Percentiles rank a stretch among this genome's conserved stretches.
These are phyloP conservation scores for Chiloscyllium punctatum DNA, from an alignment of 2,797 vertebrate species.

Conservation along the genomic window DNA sequence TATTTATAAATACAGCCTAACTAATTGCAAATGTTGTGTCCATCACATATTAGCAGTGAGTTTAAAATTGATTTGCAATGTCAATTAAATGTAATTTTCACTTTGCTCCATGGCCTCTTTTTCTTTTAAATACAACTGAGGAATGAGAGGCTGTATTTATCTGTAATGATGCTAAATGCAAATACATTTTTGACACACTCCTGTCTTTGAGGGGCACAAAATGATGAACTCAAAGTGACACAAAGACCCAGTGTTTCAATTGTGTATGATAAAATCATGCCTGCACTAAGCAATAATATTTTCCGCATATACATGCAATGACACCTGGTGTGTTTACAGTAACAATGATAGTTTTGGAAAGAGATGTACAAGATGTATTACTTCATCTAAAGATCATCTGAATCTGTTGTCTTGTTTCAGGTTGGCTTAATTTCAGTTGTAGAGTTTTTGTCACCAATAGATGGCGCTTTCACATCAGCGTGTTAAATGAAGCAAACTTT, in stretches of 20 bases:
- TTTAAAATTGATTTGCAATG: not conserved
- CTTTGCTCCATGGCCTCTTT: not conserved
- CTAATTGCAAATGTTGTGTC: not conserved
- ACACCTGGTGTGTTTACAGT: not conserved
- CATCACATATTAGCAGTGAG: not conserved
- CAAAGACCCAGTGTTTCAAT: not conserved
- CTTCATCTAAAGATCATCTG: not conserved
- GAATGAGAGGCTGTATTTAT: not conserved
- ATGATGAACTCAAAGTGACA: not conserved
- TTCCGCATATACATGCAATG: not conserved
- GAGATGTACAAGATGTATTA: not conserved
- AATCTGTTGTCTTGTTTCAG: not conserved
- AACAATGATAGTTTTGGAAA: not conserved
- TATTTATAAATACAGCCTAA: not conserved
- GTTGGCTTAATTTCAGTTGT: not conserved
- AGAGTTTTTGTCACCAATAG: not conserved
- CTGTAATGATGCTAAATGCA: not conserved
- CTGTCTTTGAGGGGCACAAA: not conserved
- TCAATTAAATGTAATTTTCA: not conserved
- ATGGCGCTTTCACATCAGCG: conserved; percentile 19
- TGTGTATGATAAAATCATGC: not conserved
- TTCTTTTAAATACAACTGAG: not conserved
- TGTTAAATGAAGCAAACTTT: not conserved
- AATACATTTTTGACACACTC: not conserved
- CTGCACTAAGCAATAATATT: not conserved